Conservation (phyloP, 2,797 vertebrate genomes). For the Pteronotus mesoamericanus region DNA sequence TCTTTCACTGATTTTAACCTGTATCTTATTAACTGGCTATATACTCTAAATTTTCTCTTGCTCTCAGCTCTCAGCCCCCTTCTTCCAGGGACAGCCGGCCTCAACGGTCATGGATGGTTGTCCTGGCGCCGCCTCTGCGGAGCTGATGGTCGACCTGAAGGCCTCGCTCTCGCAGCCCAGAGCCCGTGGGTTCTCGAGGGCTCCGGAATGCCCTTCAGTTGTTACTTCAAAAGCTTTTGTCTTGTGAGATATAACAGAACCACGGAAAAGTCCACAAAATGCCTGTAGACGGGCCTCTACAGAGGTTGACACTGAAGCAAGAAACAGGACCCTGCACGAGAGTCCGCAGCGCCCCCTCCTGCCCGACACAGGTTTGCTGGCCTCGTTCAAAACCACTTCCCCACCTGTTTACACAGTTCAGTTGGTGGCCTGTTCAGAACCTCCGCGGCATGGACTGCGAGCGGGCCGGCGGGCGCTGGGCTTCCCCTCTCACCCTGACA, state of each 20-base stretch:
- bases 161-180: background rate
- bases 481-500: background rate
- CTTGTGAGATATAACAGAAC: background rate
- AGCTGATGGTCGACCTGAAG: background rate
- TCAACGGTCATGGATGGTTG: too few relatives aligned
- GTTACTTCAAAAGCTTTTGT: background rate
- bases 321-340: background rate
- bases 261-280: background rate
- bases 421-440: background rate
- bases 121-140: too few relatives aligned
- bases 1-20: background rate
- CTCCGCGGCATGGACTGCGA: background rate
- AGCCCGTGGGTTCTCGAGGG: background rate
- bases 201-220: rapidly evolving
- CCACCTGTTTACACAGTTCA: rapidly evolving
- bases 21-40: background rate
- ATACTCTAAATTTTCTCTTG: background rate
- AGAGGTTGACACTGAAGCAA: background rate
- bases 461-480: rapidly evolving
- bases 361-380: rapidly evolving
- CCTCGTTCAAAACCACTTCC: background rate
- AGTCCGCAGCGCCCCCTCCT: rapidly evolving
- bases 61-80: background rate
- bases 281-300: background rate
- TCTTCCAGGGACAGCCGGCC: background rate